These are phyloP conservation scores for Isurus oxyrinchus DNA, from an alignment of 2,113 vertebrate species.

Conservation along the genomic window DNA sequence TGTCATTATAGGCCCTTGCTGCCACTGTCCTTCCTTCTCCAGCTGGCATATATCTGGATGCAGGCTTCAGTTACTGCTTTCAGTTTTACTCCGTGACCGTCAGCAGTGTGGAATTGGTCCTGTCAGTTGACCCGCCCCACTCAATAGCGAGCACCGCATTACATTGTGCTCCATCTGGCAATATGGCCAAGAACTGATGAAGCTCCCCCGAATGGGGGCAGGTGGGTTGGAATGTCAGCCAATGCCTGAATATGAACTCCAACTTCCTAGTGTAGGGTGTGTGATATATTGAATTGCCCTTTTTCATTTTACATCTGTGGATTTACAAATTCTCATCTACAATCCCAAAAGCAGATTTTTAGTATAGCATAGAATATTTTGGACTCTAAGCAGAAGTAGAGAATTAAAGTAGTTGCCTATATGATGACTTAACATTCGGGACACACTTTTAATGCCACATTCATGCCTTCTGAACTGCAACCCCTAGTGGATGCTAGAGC, in stretches of 20 bases:
- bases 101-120: not conserved
- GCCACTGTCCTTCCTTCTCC: not conserved
- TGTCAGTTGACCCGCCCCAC: not conserved
- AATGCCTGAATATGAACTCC: conserved; percentile 11
- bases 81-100: not conserved
- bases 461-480: not conserved
- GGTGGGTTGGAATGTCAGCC: conserved; percentile 29
- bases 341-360: not conserved
- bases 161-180: conserved; percentile 10
- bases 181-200: conserved; percentile 23
- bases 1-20: conserved; percentile 21
- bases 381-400: not conserved
- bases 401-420: not conserved
- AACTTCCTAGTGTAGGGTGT: not conserved
- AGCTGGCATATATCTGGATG: not conserved
- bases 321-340: not conserved
- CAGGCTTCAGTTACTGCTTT: not conserved
- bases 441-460: not conserved
- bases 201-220: not conserved
- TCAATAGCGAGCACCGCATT: not conserved
- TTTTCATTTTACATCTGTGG: not conserved
- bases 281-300: no score
- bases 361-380: not conserved
- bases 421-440: not conserved
- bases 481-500: not conserved